Conservation (phyloP, 2,888 invertebrate species). For the Papilio protenor region DNA sequence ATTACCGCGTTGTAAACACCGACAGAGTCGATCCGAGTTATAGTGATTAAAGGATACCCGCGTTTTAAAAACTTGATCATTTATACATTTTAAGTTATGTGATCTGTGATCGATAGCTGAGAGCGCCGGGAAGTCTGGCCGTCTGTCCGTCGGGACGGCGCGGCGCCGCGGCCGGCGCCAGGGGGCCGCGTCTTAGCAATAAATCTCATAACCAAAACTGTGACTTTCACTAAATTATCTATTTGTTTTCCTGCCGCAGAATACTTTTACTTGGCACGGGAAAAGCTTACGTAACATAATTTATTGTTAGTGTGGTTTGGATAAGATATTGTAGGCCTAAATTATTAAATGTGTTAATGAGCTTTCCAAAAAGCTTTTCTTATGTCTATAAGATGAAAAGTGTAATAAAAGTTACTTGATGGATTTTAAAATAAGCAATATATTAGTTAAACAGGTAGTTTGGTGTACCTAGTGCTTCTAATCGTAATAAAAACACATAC, state of each 20-base stretch:
- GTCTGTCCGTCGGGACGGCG: conserved; percentile 78
- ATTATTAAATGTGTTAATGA: too few relatives aligned
- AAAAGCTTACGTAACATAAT: conserved; percentile 1
- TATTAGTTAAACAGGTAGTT: neutral
- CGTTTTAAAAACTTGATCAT: conserved; percentile 1
- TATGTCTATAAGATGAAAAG: neutral
- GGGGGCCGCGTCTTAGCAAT: conserved; percentile 66
- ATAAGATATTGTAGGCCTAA: neutral
- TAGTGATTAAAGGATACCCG: neutral
- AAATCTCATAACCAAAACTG: conserved; percentile 62
- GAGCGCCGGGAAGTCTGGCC: conserved; percentile 72
- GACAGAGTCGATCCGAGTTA: neutral
- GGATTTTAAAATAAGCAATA: neutral
- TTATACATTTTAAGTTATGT: conserved; percentile 49
- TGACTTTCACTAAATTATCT: conserved; percentile 57
- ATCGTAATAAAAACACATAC: neutral
- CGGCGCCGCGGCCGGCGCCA: conserved; percentile 75
- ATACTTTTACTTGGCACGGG: neutral
- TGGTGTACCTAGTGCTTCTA: neutral
- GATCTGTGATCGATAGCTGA: conserved; percentile 71
- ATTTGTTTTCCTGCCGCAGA: conserved; percentile 52
- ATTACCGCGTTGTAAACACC: neutral
- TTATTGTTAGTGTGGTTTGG: neutral
- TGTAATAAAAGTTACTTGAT: neutral
- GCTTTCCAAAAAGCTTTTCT: too few relatives aligned